A percentile compares a stretch with the other conserved stretches of the same genome.
Conservation (phyloP, 2,888 invertebrate species). For the Rhodophaea formosa region DNA sequence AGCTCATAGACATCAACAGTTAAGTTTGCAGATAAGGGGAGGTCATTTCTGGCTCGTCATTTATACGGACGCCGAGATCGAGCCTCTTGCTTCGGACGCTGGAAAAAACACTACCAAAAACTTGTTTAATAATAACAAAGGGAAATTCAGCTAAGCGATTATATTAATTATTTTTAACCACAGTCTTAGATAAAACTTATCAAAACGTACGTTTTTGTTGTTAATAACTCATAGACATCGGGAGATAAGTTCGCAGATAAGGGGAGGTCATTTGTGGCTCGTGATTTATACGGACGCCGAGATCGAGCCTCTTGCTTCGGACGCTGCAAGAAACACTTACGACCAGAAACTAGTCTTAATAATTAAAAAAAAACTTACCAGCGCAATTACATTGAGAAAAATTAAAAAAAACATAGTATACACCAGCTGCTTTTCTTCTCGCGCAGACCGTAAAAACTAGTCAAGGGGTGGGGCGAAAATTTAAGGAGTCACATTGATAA, state of each 20-base stretch:
- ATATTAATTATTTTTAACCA: too few relatives aligned
- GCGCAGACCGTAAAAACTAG: too few relatives aligned
- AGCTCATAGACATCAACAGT: slow-evolving; percentile 25
- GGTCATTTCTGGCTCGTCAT: slow-evolving; percentile 27
- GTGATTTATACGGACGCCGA: slow-evolving; percentile 30
- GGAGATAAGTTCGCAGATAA: slow-evolving; percentile 25
- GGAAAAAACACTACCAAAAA: not conserved
- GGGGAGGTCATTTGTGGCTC: slow-evolving; percentile 25
- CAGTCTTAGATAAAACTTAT: too few relatives aligned
- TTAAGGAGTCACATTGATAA: too few relatives aligned
- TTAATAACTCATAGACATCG: slow-evolving; percentile 25
- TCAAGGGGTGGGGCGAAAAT: too few relatives aligned
- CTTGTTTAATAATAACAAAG: not conserved
- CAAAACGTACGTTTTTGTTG: too few relatives aligned
- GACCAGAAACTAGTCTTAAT: not conserved
- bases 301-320: slow-evolving; percentile 24
- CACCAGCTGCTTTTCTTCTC: too few relatives aligned
- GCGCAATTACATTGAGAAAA: too few relatives aligned
- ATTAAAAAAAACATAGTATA: too few relatives aligned
- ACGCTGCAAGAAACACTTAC: not conserved
- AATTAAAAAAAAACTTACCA: too few relatives aligned
- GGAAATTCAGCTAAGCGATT: too few relatives aligned
- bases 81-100: slow-evolving; percentile 20
- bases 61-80: slow-evolving; percentile 29
- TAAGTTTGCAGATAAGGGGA: slow-evolving; percentile 24